Evolutionary conservation across 2,113 vertebrate genomes (phyloP), one percentile per base, ranked within the genome.

Genomic region (Grantiella picta): DNA sequence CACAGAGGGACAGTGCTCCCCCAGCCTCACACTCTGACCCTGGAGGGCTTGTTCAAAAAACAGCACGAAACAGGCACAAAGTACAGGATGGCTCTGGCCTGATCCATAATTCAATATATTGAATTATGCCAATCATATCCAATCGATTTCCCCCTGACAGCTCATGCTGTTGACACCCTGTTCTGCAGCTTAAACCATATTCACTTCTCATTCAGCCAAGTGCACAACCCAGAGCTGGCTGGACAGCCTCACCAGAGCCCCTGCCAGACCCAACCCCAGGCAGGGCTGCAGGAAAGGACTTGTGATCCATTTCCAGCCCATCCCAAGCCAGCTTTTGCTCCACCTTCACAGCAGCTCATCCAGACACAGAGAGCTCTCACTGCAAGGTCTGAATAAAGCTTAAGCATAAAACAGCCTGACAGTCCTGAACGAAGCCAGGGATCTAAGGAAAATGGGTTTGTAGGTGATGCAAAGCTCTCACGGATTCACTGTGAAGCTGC

Each of bases 361-460:
- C 31, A 61, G 63, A 24, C 53, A 33, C 20, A 11, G 27, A 28
- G 44, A 80, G 20, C 21, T 80, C 72, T 91, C 75, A 7, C 8
- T 33, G 31, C 53, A 53, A 90, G 68, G 61, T 49, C 79, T 94
- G 72, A 92, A 83, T 27, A 92, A 86, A 92, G 88, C 86, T 88
- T 21, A 52, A 90, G 82, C 77, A 84, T 64, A 84, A 63, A 83
- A 5, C 76, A 94, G 79, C 64, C 79, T 84, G 93, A 65, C 86
- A 90, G 38, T 45, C 86, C 94, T 86, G 90, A 83, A 92, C 87
- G 73, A 85, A 96, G 92, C 29, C 89, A 90, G 90, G 1, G 13
- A 75, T 90, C 93, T 95, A 19, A 90, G 65, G 83, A 94, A 92
- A 92, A 82, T 86, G 83, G 93, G 94, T 95, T 95, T 96, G 80